Percentiles rank a stretch among this genome's conserved stretches.
Conservation (phyloP, 2,797 vertebrate genomes). For the Hirundo rustica region DNA sequence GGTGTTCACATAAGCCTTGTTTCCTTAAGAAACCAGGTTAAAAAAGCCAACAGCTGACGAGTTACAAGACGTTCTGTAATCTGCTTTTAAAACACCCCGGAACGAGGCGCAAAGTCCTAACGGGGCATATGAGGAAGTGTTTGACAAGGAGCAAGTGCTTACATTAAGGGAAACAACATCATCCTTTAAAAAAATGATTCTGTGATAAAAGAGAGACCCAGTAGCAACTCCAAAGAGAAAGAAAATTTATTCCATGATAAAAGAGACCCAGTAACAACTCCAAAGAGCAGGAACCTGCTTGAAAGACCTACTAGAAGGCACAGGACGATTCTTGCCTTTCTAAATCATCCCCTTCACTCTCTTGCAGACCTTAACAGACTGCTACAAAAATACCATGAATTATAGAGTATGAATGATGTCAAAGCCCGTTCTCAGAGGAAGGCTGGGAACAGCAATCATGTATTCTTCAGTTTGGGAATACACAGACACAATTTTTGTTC, state of each 20-base stretch:
- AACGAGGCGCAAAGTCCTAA: constrained; percentile 20
- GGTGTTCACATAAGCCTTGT: background rate
- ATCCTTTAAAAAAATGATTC: background rate
- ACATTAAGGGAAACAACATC: constrained; percentile 22
- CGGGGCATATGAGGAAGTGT: background rate
- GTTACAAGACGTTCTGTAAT: constrained; percentile 48
- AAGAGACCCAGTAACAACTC: background rate
- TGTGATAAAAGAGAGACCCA: background rate
- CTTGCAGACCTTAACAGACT: constrained; percentile 23
- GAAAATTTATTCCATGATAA: background rate
- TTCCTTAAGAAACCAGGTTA: constrained; percentile 49
- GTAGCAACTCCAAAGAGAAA: background rate
- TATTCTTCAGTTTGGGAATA: constrained; percentile 40
- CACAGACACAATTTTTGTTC: constrained; percentile 18
- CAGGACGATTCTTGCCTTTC: background rate
- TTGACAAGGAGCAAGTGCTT: constrained; percentile 49
- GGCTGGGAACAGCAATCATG: background rate
- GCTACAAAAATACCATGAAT: constrained; percentile 65
- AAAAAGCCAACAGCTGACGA: background rate
- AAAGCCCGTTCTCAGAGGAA: constrained; percentile 39
- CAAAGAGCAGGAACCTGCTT: background rate
- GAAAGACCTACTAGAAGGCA: background rate
- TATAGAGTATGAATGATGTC: constrained; percentile 55
- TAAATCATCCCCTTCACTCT: constrained; percentile 21
- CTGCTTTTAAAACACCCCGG: background rate